phyloP scores from a whole-genome alignment of 2,888 invertebrate genomes.

The Rhimphoctona megacephalus region DNA sequence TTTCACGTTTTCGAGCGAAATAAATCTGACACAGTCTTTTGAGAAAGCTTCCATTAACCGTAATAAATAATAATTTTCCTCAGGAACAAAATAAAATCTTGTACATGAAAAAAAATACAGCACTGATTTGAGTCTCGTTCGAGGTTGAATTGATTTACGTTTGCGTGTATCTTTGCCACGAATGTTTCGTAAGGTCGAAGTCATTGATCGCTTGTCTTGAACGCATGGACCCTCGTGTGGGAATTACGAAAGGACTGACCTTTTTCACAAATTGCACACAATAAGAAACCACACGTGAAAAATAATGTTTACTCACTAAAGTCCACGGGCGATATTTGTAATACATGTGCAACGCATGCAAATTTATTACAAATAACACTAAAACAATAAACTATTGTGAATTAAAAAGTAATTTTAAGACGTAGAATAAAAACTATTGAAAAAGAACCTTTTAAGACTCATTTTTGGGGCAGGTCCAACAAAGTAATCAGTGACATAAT shows the following conservation, averaged over 20 bases:
- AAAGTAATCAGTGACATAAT: not conserved
- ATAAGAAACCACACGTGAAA: conserved; percentile 14
- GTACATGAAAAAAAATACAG: not conserved
- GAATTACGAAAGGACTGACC: conserved; percentile 21
- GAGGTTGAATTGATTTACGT: conserved; percentile 41
- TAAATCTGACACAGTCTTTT: conserved; percentile 17
- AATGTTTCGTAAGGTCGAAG: conserved; percentile 36
- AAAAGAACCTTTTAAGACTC: not conserved
- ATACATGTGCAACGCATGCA: not conserved
- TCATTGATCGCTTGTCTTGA: conserved; percentile 26
- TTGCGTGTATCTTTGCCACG: conserved; percentile 9
- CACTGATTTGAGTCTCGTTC: conserved; percentile 12
- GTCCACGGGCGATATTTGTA: not conserved
- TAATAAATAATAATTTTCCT: conserved; percentile 51
- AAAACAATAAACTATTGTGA: not conserved
- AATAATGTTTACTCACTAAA: not conserved
- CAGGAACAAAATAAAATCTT: conserved; percentile 10
- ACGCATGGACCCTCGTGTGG: not conserved
- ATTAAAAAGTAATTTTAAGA: not conserved
- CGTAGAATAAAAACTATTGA: not conserved
- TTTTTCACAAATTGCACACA: conserved; percentile 35
- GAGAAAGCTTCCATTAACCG: conserved; percentile 44
- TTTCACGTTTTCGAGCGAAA: conserved; percentile 29
- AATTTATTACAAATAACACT: not conserved
- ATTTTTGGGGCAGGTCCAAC: not conserved